Base-by-base conservation (phyloP, 2,888 invertebrate species). In the Ametastegia equiseti region DNA sequence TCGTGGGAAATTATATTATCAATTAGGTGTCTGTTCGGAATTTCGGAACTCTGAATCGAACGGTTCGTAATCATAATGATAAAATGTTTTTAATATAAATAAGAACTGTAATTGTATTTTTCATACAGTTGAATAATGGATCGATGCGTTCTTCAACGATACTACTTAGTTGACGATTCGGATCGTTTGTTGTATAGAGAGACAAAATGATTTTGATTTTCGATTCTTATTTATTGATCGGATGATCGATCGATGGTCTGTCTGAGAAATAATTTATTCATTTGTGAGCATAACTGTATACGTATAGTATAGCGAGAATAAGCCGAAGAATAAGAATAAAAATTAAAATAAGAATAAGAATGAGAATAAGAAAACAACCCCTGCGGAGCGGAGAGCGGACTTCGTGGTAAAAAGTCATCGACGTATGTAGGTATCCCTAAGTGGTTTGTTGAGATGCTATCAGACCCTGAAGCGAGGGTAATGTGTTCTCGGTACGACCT, bases 361-460 rank as follows among this genome's bases (percentile, higher is more conserved):
- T 54, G 30, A 63, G 30, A 63, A 78, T 39, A 15, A 60, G 57
- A 78, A 77, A 63, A 60, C 63, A 78, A 78, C 78, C 78, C 78
- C 78, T 54, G 78, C 60, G 9, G 60, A 78, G 78, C 60, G 13
- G 27, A 30, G 54, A 75, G 54, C 15, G 50, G n/a, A 57, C 47
- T 42, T 78, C 78, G 60, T 42, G 42, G 78, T 78, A 78, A 45
- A n/a, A n/a, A 57, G 15, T 60, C 57, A 36, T 45, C 27, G 54
- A 50, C 27, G 73, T n/a, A n/a, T n/a, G n/a, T n/a, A n/a, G n/a
- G n/a, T n/a, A n/a, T 63, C 60, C 78, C 63, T 81, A 81, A 81
- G 75, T 63, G 81, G 81, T 81, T 77, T 36, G 36, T 36, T 57
- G 77, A 75, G 81, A 81, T 81, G 45, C 27, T 81, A 81, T 81